These are phyloP conservation scores for Coturnix japonica DNA, from an alignment of 2,113 vertebrate species.

Conservation along the genomic window DNA sequence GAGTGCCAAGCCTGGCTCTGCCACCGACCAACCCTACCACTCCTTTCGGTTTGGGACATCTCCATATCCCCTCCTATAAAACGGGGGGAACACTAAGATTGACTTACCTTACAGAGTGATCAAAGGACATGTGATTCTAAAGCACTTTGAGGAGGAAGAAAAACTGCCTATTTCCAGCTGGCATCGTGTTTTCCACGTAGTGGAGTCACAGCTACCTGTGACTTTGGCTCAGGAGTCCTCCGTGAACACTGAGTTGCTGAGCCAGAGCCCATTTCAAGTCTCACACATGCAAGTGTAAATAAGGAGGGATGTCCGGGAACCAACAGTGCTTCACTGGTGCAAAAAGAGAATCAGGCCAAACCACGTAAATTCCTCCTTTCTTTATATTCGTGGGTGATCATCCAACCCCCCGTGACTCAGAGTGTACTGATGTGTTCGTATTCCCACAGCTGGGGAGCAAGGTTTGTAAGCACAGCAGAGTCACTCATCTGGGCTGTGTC, in stretches of 20 bases:
- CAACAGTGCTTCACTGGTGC: conserved; percentile 61
- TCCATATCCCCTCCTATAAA: conserved; percentile 32
- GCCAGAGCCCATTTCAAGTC: conserved; percentile 29
- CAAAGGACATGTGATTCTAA: conserved; percentile 55
- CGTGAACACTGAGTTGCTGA: not conserved
- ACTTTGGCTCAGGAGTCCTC: conserved; percentile 34
- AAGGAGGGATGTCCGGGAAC: conserved; percentile 26
- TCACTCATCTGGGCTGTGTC: conserved; percentile 14
- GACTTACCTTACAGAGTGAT: conserved; percentile 52
- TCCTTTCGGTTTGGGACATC: conserved; percentile 6
- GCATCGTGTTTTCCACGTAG: conserved; percentile 48
- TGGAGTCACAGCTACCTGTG: conserved; percentile 35
- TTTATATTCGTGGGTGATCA: not conserved
- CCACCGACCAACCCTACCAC: not conserved
- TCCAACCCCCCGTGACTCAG: not conserved
- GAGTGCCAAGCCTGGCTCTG: conserved; percentile 40
- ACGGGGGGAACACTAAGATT: conserved; percentile 36
- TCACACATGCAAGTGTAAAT: conserved; percentile 18
- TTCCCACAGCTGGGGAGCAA: conserved; percentile 44
- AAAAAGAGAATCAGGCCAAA: conserved; percentile 67
- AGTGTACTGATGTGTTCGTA: not conserved
- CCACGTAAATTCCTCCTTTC: conserved; percentile 33
- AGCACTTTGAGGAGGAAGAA: conserved; percentile 59
- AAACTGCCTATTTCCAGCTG: conserved; percentile 59
- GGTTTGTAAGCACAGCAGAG: conserved; percentile 41